These are phyloP conservation scores for Malurus cyaneus DNA, from an alignment of 2,113 vertebrate genomes.

Conservation along the genomic window DNA sequence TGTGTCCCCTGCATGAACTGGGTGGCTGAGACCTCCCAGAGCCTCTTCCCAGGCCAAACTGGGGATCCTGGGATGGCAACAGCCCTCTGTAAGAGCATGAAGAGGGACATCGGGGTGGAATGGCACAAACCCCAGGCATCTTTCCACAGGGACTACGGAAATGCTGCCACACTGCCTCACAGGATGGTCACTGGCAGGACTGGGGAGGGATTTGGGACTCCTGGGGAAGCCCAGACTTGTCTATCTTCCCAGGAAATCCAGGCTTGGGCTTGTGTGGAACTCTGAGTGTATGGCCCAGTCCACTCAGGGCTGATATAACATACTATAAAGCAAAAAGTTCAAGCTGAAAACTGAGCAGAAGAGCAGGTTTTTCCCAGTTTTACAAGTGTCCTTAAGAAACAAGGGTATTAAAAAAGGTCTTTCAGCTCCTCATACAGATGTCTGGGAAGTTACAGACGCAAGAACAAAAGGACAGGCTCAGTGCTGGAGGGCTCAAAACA, in stretches of 20 bases:
- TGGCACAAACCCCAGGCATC: neutral
- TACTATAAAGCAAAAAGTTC: neutral
- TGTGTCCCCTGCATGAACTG: neutral
- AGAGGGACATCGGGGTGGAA: accelerated
- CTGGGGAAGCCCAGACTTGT: neutral
- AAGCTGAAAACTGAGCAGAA: neutral
- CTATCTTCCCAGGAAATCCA: neutral
- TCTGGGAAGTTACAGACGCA: neutral
- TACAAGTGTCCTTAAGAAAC: neutral
- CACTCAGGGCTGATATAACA: neutral
- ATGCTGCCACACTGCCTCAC: neutral
- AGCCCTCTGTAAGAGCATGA: accelerated
- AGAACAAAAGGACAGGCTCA: neutral
- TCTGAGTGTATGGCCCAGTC: accelerated
- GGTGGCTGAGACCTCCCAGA: neutral
- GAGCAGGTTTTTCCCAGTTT: neutral
- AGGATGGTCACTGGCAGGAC: neutral
- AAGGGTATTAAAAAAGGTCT: neutral
- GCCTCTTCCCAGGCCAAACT: neutral
- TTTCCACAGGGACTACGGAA: neutral
- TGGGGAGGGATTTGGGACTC: neutral
- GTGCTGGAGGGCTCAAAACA: neutral
- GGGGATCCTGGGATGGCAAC: neutral
- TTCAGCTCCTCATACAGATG: neutral
- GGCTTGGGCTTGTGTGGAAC: neutral